A percentile compares a stretch with the other conserved stretches of the same genome.
Evolutionary conservation across 2,113 vertebrate species (phyloP).

Genomic region (Leucosticte australis): DNA sequence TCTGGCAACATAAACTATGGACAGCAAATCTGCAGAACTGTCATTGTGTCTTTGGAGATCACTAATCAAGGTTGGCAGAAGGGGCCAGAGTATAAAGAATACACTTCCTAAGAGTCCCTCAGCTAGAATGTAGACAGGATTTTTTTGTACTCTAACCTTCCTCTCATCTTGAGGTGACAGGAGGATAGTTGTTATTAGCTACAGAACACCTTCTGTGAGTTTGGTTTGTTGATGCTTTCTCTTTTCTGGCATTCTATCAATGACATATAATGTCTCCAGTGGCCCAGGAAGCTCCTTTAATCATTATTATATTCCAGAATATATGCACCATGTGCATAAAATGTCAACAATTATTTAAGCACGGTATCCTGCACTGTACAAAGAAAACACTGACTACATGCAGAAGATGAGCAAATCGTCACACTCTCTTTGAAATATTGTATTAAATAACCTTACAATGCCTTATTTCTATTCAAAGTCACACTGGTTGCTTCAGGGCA

Average conservation of each 20-base stretch:
- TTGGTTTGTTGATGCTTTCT: conserved; percentile 1
- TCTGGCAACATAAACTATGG: neutral
- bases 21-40: neutral
- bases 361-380: neutral
- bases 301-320: neutral
- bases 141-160: neutral
- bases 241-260: neutral
- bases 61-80: neutral
- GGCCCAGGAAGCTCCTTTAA: neutral
- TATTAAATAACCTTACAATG: neutral
- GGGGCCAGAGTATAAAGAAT: neutral
- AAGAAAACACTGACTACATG: neutral
- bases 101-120: neutral
- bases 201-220: neutral
- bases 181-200: neutral
- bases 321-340: neutral
- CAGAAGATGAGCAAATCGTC: neutral
- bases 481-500: conserved; percentile 42
- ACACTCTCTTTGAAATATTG: conserved; percentile 2
- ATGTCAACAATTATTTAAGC: conserved; percentile 1
- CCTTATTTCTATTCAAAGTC: conserved; percentile 54
- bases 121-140: neutral
- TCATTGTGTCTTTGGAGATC: neutral
- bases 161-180: neutral
- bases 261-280: neutral